A percentile compares a stretch with the other conserved stretches of the same genome.
These are phyloP conservation scores for Platerodrilus igneus DNA, from an alignment of 2,888 invertebrate genomes.

Conservation along the genomic window DNA sequence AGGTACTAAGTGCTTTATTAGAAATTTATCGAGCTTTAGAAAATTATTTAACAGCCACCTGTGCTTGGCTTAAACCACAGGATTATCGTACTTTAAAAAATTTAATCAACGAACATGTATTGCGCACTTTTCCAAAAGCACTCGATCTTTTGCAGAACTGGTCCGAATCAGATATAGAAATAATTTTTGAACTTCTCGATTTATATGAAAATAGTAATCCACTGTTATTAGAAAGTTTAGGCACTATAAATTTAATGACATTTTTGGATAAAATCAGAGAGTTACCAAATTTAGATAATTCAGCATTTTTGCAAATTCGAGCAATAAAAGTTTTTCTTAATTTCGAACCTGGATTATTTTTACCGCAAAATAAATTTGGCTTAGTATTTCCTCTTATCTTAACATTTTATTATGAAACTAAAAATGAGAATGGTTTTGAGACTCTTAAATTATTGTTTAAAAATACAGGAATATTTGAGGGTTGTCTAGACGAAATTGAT, in stretches of 20 bases:
- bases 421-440: slow-evolving; percentile 31
- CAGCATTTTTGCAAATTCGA: slow-evolving; percentile 41
- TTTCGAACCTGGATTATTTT: slow-evolving; percentile 42
- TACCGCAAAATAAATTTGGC: slow-evolving; percentile 34
- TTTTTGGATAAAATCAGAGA: slow-evolving; percentile 17
- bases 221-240: slow-evolving; percentile 47
- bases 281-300: neutral
- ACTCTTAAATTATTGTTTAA: slow-evolving; percentile 55
- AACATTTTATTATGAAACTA: slow-evolving; percentile 49
- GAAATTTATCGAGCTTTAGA: slow-evolving; percentile 33
- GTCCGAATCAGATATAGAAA: slow-evolving; percentile 35
- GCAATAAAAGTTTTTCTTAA: slow-evolving; percentile 46
- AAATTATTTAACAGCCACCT: slow-evolving; percentile 18
- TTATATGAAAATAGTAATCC: slow-evolving; percentile 53
- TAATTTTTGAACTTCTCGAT: slow-evolving; percentile 55
- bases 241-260: slow-evolving; percentile 25
- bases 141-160: slow-evolving; percentile 41
- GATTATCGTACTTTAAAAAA: slow-evolving; percentile 15
- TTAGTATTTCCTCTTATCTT: slow-evolving; percentile 31
- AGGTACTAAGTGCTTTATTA: slow-evolving; percentile 42
- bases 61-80: slow-evolving; percentile 7
- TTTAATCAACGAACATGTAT: slow-evolving; percentile 30
- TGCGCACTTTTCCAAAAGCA: slow-evolving; percentile 42
- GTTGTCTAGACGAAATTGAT: slow-evolving; percentile 57
- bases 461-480: slow-evolving; percentile 62